A percentile compares a stretch with the other conserved stretches of the same genome.
Evolutionary conservation across 2,113 vertebrate genomes (phyloP).

Genomic region (Hippocampus mohnikei): DNA sequence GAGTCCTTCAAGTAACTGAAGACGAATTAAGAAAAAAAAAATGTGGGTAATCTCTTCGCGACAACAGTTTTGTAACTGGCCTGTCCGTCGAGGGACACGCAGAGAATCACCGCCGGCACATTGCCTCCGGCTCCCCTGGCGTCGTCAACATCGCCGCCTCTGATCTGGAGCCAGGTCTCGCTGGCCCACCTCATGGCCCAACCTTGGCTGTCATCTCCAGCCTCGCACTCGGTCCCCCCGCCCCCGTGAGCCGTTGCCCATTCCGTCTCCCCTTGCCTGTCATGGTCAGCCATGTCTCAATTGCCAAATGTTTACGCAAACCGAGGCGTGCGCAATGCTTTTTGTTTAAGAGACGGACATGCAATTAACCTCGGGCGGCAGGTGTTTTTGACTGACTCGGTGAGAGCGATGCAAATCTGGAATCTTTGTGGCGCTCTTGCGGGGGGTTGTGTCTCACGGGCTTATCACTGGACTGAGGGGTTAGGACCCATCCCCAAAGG

Average conservation of each 20-base stretch:
- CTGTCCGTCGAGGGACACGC: slow-evolving; percentile 36
- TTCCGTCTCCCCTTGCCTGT: slow-evolving; percentile 56
- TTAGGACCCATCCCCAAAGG: too few species aligned
- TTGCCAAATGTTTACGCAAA: slow-evolving; percentile 56
- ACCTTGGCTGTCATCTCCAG: slow-evolving; percentile 51
- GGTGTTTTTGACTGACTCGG: slow-evolving; percentile 38
- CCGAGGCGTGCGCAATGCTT: slow-evolving; percentile 41
- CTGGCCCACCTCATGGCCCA: slow-evolving; percentile 57
- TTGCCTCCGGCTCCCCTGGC: slow-evolving; percentile 48
- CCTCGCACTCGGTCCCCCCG: slow-evolving; percentile 32
- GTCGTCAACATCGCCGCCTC: slow-evolving; percentile 51
- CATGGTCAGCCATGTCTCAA: slow-evolving; percentile 3
- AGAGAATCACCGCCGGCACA: slow-evolving; percentile 59
- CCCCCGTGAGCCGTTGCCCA: slow-evolving; percentile 45
- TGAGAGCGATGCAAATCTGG: slow-evolving; percentile 23
- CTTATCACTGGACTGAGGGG: too few species aligned
- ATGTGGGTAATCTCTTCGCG: slow-evolving; percentile 14
- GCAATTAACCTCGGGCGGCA: slow-evolving; percentile 56
- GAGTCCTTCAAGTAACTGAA: background rate
- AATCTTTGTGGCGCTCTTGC: slow-evolving; percentile 4
- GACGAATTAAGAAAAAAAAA: background rate
- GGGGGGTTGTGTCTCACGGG: background rate
- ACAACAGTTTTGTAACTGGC: slow-evolving; percentile 30
- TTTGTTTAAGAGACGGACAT: slow-evolving; percentile 46
- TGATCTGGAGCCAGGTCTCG: slow-evolving; percentile 69